phyloP scores from a whole-genome alignment of 2,113 vertebrate genomes.

The Gymnobelideus leadbeateri region DNA sequence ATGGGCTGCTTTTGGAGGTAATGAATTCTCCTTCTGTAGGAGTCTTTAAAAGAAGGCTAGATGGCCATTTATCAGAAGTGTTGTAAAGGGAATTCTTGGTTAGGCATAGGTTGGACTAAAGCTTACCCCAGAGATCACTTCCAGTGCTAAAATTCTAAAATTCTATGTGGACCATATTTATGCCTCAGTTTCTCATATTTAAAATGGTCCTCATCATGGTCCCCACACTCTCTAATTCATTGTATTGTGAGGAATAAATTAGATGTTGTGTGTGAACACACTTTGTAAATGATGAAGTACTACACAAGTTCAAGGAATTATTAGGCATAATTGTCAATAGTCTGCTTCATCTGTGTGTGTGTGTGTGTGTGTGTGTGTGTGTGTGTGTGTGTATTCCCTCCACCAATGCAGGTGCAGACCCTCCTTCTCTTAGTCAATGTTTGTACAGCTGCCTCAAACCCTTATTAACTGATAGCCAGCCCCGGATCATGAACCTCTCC shows the following conservation, averaged over 20 bases:
- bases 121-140: background rate
- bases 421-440: background rate
- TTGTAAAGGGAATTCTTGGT: background rate
- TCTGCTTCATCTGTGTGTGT: background rate
- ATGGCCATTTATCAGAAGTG: background rate
- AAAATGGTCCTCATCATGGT: background rate
- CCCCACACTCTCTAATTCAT: background rate
- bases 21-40: background rate
- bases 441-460: background rate
- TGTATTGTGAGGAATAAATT: background rate
- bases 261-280: background rate
- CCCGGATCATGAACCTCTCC: background rate
- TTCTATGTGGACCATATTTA: background rate
- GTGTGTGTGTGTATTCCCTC: background rate
- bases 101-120: background rate
- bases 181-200: background rate
- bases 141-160: background rate
- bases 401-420: background rate
- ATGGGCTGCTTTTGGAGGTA: background rate
- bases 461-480: background rate
- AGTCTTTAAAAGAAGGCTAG: background rate
- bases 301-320: background rate
- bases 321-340: background rate
- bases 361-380: too few species aligned
- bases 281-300: background rate